phyloP scores from a whole-genome alignment of 1,140 invertebrate genomes.

The Sarcophaga peregrina region DNA sequence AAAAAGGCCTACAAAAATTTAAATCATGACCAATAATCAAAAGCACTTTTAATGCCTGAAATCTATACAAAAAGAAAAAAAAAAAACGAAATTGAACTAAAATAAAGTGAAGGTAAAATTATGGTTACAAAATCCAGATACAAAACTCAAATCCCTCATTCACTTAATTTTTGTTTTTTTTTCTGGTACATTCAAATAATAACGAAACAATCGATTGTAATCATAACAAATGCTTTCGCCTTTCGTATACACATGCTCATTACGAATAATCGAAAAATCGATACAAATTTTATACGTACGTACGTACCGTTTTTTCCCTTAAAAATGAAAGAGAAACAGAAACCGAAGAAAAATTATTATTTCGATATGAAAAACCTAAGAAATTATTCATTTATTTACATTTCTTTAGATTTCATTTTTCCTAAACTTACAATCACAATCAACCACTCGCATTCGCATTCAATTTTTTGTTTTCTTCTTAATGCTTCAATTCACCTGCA shows the following conservation, averaged over 20 bases:
- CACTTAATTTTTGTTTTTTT: no score
- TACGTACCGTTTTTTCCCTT: no score
- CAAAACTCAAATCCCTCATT: no score
- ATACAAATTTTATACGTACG: no score
- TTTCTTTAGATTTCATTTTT: no score
- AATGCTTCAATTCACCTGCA: slow-evolving; percentile 17
- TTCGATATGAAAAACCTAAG: no score
- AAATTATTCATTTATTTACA: no score
- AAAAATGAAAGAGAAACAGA: no score
- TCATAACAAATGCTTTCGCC: slow-evolving; percentile 24
- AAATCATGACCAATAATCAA: slow-evolving; percentile 3
- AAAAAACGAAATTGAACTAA: not conserved
- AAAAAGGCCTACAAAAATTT: slow-evolving; percentile 3
- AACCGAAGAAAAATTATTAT: no score
- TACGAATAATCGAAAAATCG: no score
- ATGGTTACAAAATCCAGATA: not conserved
- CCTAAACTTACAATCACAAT: not conserved
- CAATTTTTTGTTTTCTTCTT: no score
- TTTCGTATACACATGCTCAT: not conserved
- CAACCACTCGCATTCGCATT: not conserved
- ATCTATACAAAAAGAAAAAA: not conserved
- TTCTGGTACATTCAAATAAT: not conserved
- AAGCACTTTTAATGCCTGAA: not conserved
- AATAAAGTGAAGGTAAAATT: slow-evolving; percentile 11
- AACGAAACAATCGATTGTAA: not conserved